Evolutionary conservation across 1,140 invertebrate species (phyloP), one percentile per base, ranked within the genome.

Genomic region (Drosophila arizonae): DNA sequence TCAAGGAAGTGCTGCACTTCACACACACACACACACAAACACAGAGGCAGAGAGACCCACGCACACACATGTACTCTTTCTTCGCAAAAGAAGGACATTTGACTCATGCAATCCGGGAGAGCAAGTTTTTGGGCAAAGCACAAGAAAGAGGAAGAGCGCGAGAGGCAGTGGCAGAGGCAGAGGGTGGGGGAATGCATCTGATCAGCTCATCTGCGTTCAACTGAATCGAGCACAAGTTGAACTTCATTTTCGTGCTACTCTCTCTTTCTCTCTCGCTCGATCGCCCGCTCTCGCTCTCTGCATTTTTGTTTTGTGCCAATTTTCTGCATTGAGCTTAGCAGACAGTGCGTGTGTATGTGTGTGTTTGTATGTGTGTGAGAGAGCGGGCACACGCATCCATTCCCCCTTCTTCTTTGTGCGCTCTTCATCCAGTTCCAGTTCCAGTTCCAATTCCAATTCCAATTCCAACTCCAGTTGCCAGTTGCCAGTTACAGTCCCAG

Each of bases 61-160:
- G 21, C 21, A 24, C 21, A 24, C 21, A 24, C 21, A 24, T 24
- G 21, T 24, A 24, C 21, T 24, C 21, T 24, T 30, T 30, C 28
- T 51, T 48, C 21, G 24, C 67, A 46, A 45, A 17, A 70, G 73
- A 72, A 88, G 84, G 79, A 88, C 74, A 88, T 82, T 88, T 88
- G 69, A 75, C 56, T 77, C 71, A 41, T 60, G 62, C 69, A 46
- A 58, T 64, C 5, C 51, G 39, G 64, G 30, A 68, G 66, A 62
- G 66, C 65, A 52, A 63, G 55, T 41, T 57, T 30, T 26, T 3
- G 28, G 55, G 15, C 17, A 56, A 33, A 21, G 45, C 24, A 15
- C 11, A 46, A 26, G 17, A 48, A 30, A 39, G 39, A 45, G 15
- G 30, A 21, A 17, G 30, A 11, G 51, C 48, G 21, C 30, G 28